Conservation (phyloP, 2,797 vertebrate species). For the Galago senegalensis region DNA sequence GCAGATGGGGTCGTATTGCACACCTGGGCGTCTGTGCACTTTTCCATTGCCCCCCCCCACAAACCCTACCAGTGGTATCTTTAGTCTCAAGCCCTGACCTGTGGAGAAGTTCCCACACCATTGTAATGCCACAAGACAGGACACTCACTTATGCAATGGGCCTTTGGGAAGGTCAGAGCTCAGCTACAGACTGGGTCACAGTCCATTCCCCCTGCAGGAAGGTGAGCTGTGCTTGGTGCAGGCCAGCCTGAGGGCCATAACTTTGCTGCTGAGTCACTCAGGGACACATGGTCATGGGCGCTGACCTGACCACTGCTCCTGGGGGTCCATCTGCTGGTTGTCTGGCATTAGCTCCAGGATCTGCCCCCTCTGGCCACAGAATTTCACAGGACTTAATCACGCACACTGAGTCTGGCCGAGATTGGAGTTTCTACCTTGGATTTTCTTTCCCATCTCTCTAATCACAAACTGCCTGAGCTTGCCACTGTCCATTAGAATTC, state of each 20-base stretch:
- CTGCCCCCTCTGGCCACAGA: background rate
- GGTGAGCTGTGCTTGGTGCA: background rate
- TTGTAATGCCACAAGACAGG: rapidly evolving
- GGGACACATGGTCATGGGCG: background rate
- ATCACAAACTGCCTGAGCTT: background rate
- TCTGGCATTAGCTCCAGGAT: background rate
- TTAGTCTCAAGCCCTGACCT: background rate
- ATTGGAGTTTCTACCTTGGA: background rate
- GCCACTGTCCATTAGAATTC: too few relatives aligned
- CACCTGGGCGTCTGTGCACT: rapidly evolving
- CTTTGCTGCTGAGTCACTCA: background rate
- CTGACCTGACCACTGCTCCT: background rate
- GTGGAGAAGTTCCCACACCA: rapidly evolving
- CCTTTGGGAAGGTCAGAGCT: background rate
- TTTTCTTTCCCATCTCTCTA: background rate
- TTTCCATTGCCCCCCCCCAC: background rate
- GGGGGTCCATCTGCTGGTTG: background rate
- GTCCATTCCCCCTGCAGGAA: rapidly evolving
- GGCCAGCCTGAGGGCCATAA: rapidly evolving
- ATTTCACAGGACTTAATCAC: background rate
- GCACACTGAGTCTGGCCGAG: background rate
- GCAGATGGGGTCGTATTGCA: background rate
- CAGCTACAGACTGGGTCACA: background rate
- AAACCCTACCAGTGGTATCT: background rate
- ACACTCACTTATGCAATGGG: too few relatives aligned